phyloP scores from a whole-genome alignment of 2,888 invertebrate species.

The Platycnemis pennipes region DNA sequence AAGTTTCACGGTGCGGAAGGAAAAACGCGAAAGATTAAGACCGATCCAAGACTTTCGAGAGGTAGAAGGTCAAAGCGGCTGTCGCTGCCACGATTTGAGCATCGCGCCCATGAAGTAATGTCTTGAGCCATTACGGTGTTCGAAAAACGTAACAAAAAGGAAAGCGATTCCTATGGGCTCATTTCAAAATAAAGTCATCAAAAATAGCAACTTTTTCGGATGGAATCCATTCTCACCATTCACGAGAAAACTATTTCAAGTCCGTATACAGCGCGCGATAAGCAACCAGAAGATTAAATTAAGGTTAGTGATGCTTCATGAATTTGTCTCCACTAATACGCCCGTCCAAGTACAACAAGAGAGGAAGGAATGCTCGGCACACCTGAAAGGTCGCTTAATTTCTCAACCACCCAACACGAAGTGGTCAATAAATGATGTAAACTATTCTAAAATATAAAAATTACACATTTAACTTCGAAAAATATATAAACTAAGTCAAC shows the following conservation, averaged over 20 bases:
- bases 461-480: too few relatives aligned
- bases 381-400: too few relatives aligned
- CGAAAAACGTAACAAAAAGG: not conserved
- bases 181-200: not conserved
- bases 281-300: not conserved
- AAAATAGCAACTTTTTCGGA: not conserved
- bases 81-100: not conserved
- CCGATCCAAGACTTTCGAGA: slow-evolving; percentile 9
- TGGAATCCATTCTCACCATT: not conserved
- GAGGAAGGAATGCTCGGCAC: too few relatives aligned
- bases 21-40: slow-evolving; percentile 14
- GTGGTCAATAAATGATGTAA: too few relatives aligned
- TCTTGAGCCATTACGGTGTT: not conserved
- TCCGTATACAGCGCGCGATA: not conserved
- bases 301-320: too few relatives aligned
- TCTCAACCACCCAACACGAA: too few relatives aligned
- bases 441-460: too few relatives aligned
- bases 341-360: too few relatives aligned
- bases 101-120: not conserved
- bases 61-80: not conserved
- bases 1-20: not conserved
- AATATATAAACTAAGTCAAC: too few relatives aligned
- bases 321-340: too few relatives aligned
- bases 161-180: not conserved
- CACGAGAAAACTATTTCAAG: not conserved